Evolutionary conservation across 92 coral and sea anemone species (phyloP).

Genomic region (Isaurus tuberculatus): DNA sequence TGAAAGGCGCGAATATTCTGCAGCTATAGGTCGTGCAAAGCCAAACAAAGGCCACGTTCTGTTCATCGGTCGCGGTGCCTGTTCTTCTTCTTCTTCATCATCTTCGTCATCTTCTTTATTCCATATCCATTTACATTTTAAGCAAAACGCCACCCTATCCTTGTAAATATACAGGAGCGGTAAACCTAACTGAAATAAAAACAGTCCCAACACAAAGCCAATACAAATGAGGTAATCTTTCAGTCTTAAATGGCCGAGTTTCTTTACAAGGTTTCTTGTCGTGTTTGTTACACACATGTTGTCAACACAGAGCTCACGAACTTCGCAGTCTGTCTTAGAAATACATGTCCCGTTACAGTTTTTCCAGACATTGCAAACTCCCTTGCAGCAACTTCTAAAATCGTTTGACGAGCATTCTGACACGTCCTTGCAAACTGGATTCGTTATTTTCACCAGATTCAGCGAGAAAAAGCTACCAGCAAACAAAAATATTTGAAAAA

Average conservation of each 20-base stretch:
- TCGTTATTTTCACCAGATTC: conserved; percentile 29
- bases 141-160: conserved; percentile 37
- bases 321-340: not conserved
- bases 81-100: not conserved
- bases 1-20: conserved; percentile 38
- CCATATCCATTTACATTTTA: conserved; percentile 41
- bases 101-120: conserved; percentile 4
- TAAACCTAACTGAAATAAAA: conserved; percentile 41
- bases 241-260: conserved; percentile 14
- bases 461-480: conserved; percentile 44
- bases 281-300: conserved; percentile 12
- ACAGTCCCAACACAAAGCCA: conserved; percentile 41
- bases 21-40: not conserved
- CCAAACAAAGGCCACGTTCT: conserved; percentile 26
- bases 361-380: conserved; percentile 38
- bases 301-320: conserved; percentile 27
- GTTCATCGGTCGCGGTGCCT: not conserved
- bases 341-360: conserved; percentile 37
- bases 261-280: not conserved
- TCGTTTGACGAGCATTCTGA: conserved; percentile 11
- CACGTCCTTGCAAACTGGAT: conserved; percentile 10
- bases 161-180: conserved; percentile 33
- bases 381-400: conserved; percentile 13
- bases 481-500: conserved; percentile 24
- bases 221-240: conserved; percentile 46